Evolutionary conservation across 2,113 vertebrate genomes (phyloP).

Genomic region (Progne subis): DNA sequence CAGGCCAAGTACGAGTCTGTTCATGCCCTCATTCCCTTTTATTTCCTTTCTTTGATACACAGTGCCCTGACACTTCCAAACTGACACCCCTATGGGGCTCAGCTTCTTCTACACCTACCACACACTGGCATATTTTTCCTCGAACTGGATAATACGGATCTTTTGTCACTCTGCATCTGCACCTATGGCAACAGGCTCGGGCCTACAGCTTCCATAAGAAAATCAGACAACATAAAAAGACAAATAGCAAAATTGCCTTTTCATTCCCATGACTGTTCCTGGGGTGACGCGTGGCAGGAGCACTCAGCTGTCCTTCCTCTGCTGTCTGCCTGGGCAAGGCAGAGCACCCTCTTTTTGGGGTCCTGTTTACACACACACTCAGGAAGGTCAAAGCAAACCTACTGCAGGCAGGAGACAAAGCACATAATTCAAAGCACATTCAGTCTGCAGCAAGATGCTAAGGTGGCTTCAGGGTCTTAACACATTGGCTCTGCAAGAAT

Average conservation of each 20-base stretch:
- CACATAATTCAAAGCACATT: background rate
- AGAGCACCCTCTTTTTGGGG: background rate
- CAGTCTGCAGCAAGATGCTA: background rate
- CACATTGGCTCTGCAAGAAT: background rate
- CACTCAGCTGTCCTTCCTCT: background rate
- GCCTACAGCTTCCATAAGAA: background rate
- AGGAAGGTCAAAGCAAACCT: background rate
- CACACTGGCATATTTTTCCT: background rate
- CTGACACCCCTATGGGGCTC: background rate
- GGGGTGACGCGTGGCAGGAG: background rate
- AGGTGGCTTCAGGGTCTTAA: background rate
- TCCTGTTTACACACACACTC: background rate
- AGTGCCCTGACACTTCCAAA: background rate
- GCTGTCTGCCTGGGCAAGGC: background rate
- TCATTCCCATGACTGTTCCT: background rate
- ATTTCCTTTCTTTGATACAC: background rate
- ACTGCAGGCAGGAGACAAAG: background rate
- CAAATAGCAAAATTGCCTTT: background rate
- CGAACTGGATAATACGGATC: background rate
- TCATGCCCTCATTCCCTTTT: background rate
- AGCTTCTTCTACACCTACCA: background rate
- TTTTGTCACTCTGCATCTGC: background rate
- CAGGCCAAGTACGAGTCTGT: accelerated
- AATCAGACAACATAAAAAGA: background rate
- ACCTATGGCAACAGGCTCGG: background rate